Evolutionary conservation across 2,888 invertebrate genomes (phyloP), one percentile per base, ranked within the genome.

Genomic region (Orthosia incerta): DNA sequence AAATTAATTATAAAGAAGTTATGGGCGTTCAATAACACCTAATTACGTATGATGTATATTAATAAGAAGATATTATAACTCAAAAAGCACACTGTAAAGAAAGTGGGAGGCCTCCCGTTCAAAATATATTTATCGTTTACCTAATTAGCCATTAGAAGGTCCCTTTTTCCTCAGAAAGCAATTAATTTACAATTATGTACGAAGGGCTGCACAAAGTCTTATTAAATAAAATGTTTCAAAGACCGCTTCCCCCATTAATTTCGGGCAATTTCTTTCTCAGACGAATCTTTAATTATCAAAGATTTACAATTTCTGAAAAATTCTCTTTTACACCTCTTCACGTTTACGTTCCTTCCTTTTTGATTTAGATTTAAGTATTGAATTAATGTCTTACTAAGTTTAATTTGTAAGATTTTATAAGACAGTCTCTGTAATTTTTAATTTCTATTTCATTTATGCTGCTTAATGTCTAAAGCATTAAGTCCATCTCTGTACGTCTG

Each of bases 151-250:
- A 92, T 93, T 92, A 93, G 83, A 83, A 91, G 89, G 91, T 91
- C 90, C 92, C 92, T 93, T 91, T 92, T 92, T 91, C 90, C 86
- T 90, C 86, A 90, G 89, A 91, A 90, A 88, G 91, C 93, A 94
- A 95, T 95, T 95, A 95, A 95, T 95, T 94, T 90, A 94, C 94
- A 95, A 95, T 95, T 95, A 95, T 92, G 92, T 93, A 93, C 93
- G 90, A 92, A 93, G 93, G 92, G 93, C 93, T 93, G 88, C 90
- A 93, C 91, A 91, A 88, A 91, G 93, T 89, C 91, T 94, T 94
- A 94, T 95, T 95, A 94, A 95, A 95, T 94, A 93, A 93, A 95
- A 94, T 91, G 91, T 93, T 93, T 91, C 91, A 91, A 93, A 93
- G 91, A 88, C 89, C 88, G 84, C 88, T 88, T 88, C 88, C 88